A percentile compares a stretch with the other conserved stretches of the same genome.
Conservation (phyloP, 2,888 invertebrate species). For the Syrista parreyssii region DNA sequence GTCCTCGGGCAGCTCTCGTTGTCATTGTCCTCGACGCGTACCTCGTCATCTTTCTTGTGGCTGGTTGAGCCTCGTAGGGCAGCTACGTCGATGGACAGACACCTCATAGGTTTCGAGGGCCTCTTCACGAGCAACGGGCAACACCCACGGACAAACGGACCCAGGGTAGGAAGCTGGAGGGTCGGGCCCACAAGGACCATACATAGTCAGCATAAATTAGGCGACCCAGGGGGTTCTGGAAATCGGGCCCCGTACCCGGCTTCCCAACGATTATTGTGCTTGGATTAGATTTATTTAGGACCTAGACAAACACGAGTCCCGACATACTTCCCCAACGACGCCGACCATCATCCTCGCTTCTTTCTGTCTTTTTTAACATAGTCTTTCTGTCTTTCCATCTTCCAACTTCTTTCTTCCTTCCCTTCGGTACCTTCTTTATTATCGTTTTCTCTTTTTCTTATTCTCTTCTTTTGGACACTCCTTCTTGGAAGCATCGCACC, state of each 20-base stretch:
- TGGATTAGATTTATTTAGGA: conserved; percentile 55
- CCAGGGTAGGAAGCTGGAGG: not conserved
- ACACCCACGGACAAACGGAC: not conserved
- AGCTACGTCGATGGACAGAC: not conserved
- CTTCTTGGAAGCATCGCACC: conserved; percentile 29
- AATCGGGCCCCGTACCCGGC: conserved; percentile 32
- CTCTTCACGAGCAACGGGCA: conserved; percentile 3
- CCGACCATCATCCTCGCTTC: conserved; percentile 8
- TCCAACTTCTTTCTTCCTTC: not conserved
- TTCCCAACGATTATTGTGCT: conserved; percentile 42
- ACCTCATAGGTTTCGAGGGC: not conserved
- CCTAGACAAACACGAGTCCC: conserved; percentile 50
- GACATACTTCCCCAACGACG: conserved; percentile 37
- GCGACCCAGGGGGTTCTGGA: conserved; percentile 47
- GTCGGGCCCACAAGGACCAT: conserved; percentile 17
- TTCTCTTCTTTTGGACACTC: conserved; percentile 17
- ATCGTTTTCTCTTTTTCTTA: conserved; percentile 8
- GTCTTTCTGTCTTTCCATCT: not conserved
- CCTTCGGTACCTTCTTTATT: not conserved
- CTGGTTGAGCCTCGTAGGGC: not conserved
- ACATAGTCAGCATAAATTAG: conserved; percentile 45
- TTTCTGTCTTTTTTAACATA: not conserved
- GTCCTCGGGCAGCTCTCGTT: not conserved
- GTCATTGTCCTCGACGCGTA: not conserved
- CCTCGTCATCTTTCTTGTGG: not conserved